Conservation (phyloP, 1,140 invertebrate genomes). For the Macrocentrus cingulum region DNA sequence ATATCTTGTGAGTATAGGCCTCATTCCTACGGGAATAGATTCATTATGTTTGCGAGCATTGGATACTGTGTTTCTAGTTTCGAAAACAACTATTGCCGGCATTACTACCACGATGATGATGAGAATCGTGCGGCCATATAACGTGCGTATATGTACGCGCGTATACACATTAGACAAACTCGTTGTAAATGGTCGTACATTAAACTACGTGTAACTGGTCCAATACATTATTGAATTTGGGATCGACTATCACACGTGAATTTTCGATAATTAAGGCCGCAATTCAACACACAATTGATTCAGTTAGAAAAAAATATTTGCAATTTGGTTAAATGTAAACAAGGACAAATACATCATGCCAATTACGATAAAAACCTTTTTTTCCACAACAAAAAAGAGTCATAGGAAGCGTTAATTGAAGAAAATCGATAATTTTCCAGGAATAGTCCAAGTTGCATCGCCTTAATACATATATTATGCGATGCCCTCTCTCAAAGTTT, state of each 20-base stretch:
- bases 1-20: constrained; percentile 12
- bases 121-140: constrained; percentile 14
- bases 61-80: constrained; percentile 36
- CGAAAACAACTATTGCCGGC: constrained; percentile 41
- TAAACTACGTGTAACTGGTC: constrained; percentile 3
- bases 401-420: too few species aligned
- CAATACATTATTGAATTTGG: constrained; percentile 12
- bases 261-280: constrained; percentile 12
- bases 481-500: constrained; percentile 18
- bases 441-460: too few species aligned
- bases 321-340: constrained; percentile 5
- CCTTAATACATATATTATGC: constrained; percentile 4
- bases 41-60: constrained; percentile 42
- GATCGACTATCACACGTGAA: background rate
- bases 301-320: background rate
- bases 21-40: constrained; percentile 40
- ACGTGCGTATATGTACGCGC: too few species aligned
- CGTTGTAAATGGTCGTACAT: background rate
- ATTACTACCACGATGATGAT: constrained; percentile 26
- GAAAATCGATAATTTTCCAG: too few species aligned
- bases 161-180: constrained; percentile 10
- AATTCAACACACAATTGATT: background rate
- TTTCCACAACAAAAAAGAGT: too few species aligned
- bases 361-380: too few species aligned
- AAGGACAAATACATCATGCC: too few species aligned